Base-by-base conservation (phyloP, 2,113 vertebrate species). In the Sardina pilchardus region DNA sequence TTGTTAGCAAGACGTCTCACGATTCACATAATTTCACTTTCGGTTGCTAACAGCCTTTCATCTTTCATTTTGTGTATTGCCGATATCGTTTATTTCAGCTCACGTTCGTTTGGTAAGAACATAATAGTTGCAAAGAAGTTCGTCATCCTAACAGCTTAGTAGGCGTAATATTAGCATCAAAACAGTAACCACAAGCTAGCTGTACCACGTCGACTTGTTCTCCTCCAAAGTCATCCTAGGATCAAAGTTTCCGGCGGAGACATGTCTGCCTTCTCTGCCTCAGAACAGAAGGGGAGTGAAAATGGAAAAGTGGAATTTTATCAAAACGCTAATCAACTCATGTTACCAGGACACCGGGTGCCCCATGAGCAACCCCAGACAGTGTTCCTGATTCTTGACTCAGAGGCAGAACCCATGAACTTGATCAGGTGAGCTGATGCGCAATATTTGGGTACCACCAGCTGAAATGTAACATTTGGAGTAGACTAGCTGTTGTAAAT, bases 331-430 rank as follows among this genome's bases (percentile, higher is more conserved):
- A 86, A 71, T 45, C 86, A 81, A 83, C 43, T 84, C 24, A 36
- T 45, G 75, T 56, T 80, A 53, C 85, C 87, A 42, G 87, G 84
- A 59, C 87, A 80, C 21, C 12, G 89, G 48, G 88, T 88, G 34
- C 90, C 85, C 81, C 88, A 81, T 59, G 85, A 85, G 82, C 91
- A 90, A 86, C 91, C 91, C 8, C 95, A 95, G 89, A 94, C 95
- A 50, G 95, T 95, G 26, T 94, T 93, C 48, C 92, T 95, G 56
- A 94, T 95, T 43, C 90, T 95, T 44, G 93, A 95, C 87, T 92
- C 95, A 1, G 39, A 82, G 34, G 82, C 92, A 6, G 93, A 95
- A 71, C 91, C 90, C 0, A 85, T 95, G 83, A 93, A 93, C 71
- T 39, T 88, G 34, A 67, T 91, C 75, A 91, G 90, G 89, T 92